Evolutionary conservation across 2,113 vertebrate genomes (phyloP).

Genomic region (Sprattus sprattus): DNA sequence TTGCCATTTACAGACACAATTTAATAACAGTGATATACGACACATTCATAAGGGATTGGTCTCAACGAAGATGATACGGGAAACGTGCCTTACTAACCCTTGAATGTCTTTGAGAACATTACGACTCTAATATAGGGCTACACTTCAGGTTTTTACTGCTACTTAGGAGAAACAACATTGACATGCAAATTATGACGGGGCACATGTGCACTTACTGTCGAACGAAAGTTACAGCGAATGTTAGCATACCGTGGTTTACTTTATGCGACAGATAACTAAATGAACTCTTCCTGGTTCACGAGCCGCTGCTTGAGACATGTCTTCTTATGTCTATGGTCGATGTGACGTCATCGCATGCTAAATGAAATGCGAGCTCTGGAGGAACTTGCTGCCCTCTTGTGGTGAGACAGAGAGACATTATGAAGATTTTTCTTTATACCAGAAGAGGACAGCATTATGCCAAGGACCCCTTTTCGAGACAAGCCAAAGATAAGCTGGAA

Average conservation of each 20-base stretch:
- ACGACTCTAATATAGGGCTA: no score
- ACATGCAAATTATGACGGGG: no score
- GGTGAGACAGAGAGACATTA: not conserved
- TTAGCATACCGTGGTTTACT: no score
- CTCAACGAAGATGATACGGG: not conserved
- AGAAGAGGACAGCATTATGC: not conserved
- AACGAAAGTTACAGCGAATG: no score
- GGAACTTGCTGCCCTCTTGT: slow-evolving; percentile 14
- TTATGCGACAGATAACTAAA: no score
- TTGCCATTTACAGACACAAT: not conserved
- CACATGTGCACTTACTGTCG: no score
- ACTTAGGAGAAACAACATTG: no score
- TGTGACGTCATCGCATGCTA: not conserved
- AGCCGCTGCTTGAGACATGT: not conserved
- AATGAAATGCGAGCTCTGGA: not conserved
- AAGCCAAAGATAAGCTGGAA: no score
- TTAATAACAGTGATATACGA: not conserved
- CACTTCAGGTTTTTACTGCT: no score
- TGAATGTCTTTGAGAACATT: no score
- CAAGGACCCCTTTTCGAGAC: not conserved
- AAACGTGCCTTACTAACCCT: not conserved
- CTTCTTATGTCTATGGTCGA: not conserved
- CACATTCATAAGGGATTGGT: not conserved
- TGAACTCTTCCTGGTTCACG: no score
- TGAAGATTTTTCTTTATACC: not conserved